phyloP scores from a whole-genome alignment of 2,113 vertebrate species.

The Anoura caudifer region DNA sequence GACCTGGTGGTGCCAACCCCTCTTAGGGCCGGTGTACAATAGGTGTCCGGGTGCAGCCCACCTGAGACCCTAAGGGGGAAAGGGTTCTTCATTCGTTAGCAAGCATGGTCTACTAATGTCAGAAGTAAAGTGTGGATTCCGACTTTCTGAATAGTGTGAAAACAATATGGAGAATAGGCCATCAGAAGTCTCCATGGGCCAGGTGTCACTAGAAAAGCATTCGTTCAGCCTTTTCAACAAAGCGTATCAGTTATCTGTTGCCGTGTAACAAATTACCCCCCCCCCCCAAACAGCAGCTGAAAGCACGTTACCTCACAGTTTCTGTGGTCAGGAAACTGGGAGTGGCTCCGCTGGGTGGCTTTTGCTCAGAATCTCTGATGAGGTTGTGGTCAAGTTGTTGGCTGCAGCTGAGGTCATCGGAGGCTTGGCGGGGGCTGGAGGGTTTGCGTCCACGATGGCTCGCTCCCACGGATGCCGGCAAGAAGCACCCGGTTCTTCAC shows the following conservation, averaged over 20 bases:
- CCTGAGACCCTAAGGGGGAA: background rate
- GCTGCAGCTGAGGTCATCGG: background rate
- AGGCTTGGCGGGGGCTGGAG: background rate
- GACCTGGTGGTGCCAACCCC: background rate
- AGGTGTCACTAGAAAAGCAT: background rate
- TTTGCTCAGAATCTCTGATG: background rate
- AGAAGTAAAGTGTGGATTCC: background rate
- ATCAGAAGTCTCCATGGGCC: background rate
- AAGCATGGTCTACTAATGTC: background rate
- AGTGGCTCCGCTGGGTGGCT: background rate
- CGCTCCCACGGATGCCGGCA: background rate
- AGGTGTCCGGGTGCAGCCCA: background rate
- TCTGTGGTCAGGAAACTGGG: background rate
- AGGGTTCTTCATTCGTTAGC: background rate
- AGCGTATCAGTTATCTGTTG: background rate
- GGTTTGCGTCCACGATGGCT: background rate
- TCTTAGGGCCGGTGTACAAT: background rate
- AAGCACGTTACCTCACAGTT: background rate
- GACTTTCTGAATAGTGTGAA: background rate
- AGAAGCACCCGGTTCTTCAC: background rate
- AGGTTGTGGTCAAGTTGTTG: background rate
- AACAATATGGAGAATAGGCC: background rate
- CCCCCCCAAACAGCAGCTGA: background rate
- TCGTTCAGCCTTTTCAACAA: background rate
- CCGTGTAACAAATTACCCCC: background rate